Conservation (phyloP, 2,888 invertebrate species). For the Stegophylla sp. region DNA sequence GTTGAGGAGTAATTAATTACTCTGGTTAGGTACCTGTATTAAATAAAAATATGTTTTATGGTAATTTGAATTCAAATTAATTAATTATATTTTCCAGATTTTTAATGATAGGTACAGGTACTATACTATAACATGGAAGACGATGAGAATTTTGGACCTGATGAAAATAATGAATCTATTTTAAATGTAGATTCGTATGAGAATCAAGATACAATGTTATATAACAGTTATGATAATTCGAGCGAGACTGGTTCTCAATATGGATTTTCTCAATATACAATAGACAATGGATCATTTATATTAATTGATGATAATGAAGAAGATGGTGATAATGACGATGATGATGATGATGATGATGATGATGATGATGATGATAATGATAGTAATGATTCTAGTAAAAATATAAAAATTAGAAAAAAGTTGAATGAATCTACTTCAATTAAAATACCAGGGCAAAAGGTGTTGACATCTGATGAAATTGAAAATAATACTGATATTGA, state of each 20-base stretch:
- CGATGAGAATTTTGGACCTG: not conserved
- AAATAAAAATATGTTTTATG: not conserved
- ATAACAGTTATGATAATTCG: conserved; percentile 15
- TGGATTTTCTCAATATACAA: not conserved
- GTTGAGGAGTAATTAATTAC: not conserved
- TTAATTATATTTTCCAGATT: conserved; percentile 12
- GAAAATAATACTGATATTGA: not conserved
- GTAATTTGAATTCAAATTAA: not conserved
- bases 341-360: not conserved
- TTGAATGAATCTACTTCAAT: not conserved
- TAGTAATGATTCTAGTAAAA: not conserved
- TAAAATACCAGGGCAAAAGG: not conserved
- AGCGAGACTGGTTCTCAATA: conserved; percentile 20
- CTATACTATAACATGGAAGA: conserved; percentile 7
- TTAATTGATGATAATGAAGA: conserved; percentile 10
- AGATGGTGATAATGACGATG: not conserved
- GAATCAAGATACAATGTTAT: conserved; percentile 2
- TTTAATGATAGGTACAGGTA: not conserved
- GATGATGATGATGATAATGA: not conserved
- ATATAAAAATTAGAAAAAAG: not conserved
- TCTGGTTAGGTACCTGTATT: not conserved
- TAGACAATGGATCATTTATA: conserved; percentile 7
- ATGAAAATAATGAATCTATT: conserved; percentile 41
- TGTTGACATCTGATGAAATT: not conserved
- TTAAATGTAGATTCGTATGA: conserved; percentile 24